Evolutionary conservation across 2,888 invertebrate species (phyloP).

Genomic region (Atrina japonica): DNA sequence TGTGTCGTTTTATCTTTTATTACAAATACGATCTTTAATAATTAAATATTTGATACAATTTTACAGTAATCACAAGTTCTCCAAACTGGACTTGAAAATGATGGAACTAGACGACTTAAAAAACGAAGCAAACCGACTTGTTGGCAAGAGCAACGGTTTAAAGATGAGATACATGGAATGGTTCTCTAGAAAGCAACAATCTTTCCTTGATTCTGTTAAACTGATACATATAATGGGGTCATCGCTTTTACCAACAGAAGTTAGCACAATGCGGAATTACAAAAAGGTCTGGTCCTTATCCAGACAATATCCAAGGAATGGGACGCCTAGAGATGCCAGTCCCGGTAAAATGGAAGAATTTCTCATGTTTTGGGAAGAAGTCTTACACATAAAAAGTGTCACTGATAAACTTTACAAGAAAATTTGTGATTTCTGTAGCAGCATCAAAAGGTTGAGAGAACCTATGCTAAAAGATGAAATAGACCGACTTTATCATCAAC

Average conservation of each 20-base stretch:
- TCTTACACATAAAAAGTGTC: constrained; percentile 63
- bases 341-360: constrained; percentile 67
- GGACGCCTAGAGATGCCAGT: constrained; percentile 58
- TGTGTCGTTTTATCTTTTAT: too few relatives aligned
- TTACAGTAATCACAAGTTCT: constrained; percentile 45
- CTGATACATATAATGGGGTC: constrained; percentile 64
- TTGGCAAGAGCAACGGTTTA: constrained; percentile 68
- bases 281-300: constrained; percentile 59
- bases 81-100: constrained; percentile 66
- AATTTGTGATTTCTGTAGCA: constrained; percentile 65
- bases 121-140: constrained; percentile 60
- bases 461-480: constrained; percentile 67
- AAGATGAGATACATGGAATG: constrained; percentile 73
- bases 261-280: constrained; percentile 61
- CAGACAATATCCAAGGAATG: constrained; percentile 60
- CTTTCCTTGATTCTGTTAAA: constrained; percentile 71
- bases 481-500: constrained; percentile 63
- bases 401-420: constrained; percentile 63
- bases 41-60: neutral
- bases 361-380: constrained; percentile 66
- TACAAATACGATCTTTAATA: too few relatives aligned
- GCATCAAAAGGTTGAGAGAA: constrained; percentile 67
- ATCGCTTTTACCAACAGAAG: constrained; percentile 54
- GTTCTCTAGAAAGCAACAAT: constrained; percentile 67
- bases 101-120: constrained; percentile 73